Evolutionary conservation across 2,797 vertebrate species (phyloP).

Genomic region (Fundulus diaphanus): DNA sequence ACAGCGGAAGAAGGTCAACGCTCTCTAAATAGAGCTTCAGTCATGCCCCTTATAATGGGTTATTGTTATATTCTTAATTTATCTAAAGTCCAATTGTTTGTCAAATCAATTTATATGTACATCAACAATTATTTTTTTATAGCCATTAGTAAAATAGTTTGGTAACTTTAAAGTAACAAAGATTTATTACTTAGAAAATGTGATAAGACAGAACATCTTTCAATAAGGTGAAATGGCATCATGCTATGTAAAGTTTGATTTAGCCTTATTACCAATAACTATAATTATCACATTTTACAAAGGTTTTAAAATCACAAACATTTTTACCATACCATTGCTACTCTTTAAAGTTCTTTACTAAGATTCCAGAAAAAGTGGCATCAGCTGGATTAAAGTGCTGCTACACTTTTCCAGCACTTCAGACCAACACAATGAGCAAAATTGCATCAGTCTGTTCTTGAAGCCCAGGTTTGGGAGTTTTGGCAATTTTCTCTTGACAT

Average conservation of each 20-base stretch:
- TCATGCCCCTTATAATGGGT: not conserved
- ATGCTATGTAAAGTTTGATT: not conserved
- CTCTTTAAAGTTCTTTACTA: too few relatives aligned
- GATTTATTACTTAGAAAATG: not conserved
- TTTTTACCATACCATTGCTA: not conserved
- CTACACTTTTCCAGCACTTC: too few relatives aligned
- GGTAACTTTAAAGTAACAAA: not conserved
- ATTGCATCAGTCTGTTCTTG: too few relatives aligned
- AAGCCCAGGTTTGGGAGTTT: too few relatives aligned
- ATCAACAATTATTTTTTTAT: not conserved
- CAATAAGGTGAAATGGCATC: not conserved
- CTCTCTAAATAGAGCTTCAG: conserved; percentile 27
- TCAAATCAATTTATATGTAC: too few relatives aligned
- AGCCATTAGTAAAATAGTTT: not conserved
- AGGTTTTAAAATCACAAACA: not conserved
- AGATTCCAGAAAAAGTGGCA: too few relatives aligned
- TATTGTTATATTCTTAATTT: not conserved
- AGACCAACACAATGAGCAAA: too few relatives aligned
- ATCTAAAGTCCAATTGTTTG: too few relatives aligned
- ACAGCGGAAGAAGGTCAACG: conserved; percentile 58
- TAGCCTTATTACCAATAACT: not conserved
- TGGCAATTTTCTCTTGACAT: too few relatives aligned
- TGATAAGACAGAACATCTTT: not conserved
- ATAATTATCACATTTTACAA: not conserved
- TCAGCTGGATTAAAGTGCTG: too few relatives aligned